Base-by-base conservation (phyloP, 2,113 vertebrate species). In the Collichthys lucidus region DNA sequence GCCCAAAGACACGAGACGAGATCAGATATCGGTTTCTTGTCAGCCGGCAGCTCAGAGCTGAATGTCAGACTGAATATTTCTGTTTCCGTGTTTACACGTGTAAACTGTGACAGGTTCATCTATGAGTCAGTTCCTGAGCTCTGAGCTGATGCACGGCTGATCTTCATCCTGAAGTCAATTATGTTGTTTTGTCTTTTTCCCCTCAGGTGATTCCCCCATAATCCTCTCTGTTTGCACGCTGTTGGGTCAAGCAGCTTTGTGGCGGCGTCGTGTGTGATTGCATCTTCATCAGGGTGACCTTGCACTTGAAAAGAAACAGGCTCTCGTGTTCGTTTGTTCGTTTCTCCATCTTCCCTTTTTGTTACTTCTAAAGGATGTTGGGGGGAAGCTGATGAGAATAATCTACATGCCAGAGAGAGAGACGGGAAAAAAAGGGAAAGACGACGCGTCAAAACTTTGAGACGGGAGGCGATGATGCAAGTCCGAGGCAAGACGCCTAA, bases 381-480 rank as follows among this genome's bases (percentile, higher is more conserved):
- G 68, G 70, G 35, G 82, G 86, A 76, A 80, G 85, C 79, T 91
- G 89, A 88, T 82, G 88, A 85, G 88, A 72, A 84, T 88, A 88
- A 94, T 94, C 91, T 92, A 88, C 90, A 94, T 92, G 90, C 79
- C 52, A 50, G 74, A 74, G 86, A 83, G 87, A 87, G 87, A 91
- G 74, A 74, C 29, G 53, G 72, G 64, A 68, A 69, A 47, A 64
- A 83, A 79, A 62, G 22, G 55, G 50, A 29, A 82, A 90, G 81
- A 85, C 71, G 52, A 60, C 14, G 15, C 61, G n/a, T 83, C 57
- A 64, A 86, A 88, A 90, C 86, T 88, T 89, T 77, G 77, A 89
- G 91, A 91, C 80, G 68, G 73, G 53, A 86, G 80, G 62, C 46
- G 86, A 94, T 95, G 94, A 95, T 95, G 94, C 89, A 95, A 95